Conservation (phyloP, 2,797 vertebrate genomes). For the Phoxinus dragarum region DNA sequence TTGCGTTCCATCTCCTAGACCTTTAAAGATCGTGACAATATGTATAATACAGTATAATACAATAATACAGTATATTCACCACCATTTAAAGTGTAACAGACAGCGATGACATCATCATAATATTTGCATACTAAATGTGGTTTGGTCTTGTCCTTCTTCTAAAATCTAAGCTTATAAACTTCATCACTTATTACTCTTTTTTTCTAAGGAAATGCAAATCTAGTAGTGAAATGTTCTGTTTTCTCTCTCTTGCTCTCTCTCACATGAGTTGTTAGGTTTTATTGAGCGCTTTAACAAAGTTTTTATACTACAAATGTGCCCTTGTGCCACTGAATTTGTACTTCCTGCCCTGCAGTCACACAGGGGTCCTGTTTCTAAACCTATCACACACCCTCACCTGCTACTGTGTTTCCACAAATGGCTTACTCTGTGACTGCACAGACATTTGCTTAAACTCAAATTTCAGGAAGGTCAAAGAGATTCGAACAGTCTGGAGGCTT, state of each 20-base stretch:
- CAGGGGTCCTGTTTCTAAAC: constrained; percentile 57
- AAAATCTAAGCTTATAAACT: background rate
- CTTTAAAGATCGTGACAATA: too few species aligned
- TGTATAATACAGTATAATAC: too few species aligned
- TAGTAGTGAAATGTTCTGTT: background rate
- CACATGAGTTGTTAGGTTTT: background rate
- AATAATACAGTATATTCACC: background rate
- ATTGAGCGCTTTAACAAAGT: constrained; percentile 49
- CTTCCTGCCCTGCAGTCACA: constrained; percentile 56
- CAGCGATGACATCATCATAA: background rate
- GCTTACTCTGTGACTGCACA: constrained; percentile 46
- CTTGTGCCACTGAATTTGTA: constrained; percentile 38
- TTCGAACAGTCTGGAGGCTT: constrained; percentile 43
- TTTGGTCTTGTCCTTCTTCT: background rate
- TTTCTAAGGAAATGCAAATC: background rate
- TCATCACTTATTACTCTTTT: background rate
- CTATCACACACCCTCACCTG: constrained; percentile 48
- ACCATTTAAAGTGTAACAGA: background rate
- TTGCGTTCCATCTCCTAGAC: too few species aligned
- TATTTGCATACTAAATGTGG: background rate
- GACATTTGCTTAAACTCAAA: constrained; percentile 43
- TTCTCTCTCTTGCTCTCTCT: background rate
- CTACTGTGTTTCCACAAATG: constrained; percentile 44
- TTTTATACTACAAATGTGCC: constrained; percentile 59
- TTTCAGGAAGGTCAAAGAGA: constrained; percentile 55